These are phyloP conservation scores for Arion vulgaris DNA, from an alignment of 1,140 invertebrate genomes.

Conservation along the genomic window DNA sequence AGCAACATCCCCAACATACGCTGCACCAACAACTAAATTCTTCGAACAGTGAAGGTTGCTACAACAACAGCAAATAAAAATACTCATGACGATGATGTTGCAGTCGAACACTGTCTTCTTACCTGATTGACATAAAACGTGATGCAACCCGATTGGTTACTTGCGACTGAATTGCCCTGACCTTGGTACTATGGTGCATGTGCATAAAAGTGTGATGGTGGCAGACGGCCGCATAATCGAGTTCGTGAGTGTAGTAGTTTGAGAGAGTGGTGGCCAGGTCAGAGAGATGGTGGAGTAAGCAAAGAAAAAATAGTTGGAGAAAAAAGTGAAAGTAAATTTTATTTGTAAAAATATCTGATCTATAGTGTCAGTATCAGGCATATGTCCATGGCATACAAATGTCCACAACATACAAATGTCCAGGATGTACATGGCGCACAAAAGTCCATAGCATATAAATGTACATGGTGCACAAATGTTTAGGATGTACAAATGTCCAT, in stretches of 20 bases:
- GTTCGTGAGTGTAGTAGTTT: background rate
- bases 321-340: too few relatives aligned
- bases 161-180: constrained; percentile 28
- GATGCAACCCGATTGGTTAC: constrained; percentile 43
- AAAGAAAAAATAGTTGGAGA: constrained; percentile 24
- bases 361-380: too few relatives aligned
- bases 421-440: too few relatives aligned
- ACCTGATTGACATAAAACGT: constrained; percentile 58
- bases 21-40: too few relatives aligned
- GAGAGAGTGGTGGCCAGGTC: background rate
- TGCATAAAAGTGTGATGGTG: background rate
- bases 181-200: constrained; percentile 12
- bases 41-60: background rate
- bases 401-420: too few relatives aligned
- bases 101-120: constrained; percentile 25
- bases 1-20: too few relatives aligned
- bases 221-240: background rate
- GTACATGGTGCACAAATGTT: too few relatives aligned
- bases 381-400: too few relatives aligned
- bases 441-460: too few relatives aligned
- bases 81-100: background rate
- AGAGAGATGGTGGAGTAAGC: background rate
- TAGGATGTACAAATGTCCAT: too few relatives aligned
- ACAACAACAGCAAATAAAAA: constrained; percentile 8
- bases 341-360: too few relatives aligned